A percentile compares a stretch with the other conserved stretches of the same genome.
phyloP scores from a whole-genome alignment of 2,113 vertebrate genomes.

The Pao palembangensis region DNA sequence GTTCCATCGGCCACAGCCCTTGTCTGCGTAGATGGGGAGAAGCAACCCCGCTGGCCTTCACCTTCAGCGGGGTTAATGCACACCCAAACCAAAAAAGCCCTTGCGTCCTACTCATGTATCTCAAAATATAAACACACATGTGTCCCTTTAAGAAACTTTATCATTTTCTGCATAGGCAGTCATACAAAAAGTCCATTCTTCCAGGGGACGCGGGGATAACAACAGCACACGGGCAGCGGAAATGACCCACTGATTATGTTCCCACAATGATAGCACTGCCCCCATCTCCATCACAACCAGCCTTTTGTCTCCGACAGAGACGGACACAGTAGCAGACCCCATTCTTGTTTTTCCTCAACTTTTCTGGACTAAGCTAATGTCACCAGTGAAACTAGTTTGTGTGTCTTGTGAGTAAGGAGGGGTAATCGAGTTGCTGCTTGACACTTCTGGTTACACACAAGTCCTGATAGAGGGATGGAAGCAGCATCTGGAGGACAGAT shows the following conservation, averaged over 20 bases:
- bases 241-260: constrained; percentile 96
- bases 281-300: constrained; percentile 84
- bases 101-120: constrained; percentile 84
- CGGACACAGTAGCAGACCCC: constrained; percentile 53
- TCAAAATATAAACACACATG: constrained; percentile 90
- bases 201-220: constrained; percentile 80
- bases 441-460: constrained; percentile 72
- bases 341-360: constrained; percentile 50
- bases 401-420: constrained; percentile 19
- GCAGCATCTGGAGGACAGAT: constrained; percentile 85
- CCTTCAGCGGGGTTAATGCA: constrained; percentile 75
- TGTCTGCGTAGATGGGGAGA: constrained; percentile 54
- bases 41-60: constrained; percentile 38
- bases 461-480: constrained; percentile 64
- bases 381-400: constrained; percentile 39
- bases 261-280: constrained; percentile 90
- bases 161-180: constrained; percentile 82
- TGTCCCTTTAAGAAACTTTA: constrained; percentile 89
- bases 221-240: constrained; percentile 86
- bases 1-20: constrained; percentile 37
- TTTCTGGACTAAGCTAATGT: constrained; percentile 48
- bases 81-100: constrained; percentile 79
- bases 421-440: constrained; percentile 32
- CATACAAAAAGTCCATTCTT: constrained; percentile 92
- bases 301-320: constrained; percentile 82